phyloP scores from a whole-genome alignment of 1,140 invertebrate species.

The Gonioctena quinquepunctata region DNA sequence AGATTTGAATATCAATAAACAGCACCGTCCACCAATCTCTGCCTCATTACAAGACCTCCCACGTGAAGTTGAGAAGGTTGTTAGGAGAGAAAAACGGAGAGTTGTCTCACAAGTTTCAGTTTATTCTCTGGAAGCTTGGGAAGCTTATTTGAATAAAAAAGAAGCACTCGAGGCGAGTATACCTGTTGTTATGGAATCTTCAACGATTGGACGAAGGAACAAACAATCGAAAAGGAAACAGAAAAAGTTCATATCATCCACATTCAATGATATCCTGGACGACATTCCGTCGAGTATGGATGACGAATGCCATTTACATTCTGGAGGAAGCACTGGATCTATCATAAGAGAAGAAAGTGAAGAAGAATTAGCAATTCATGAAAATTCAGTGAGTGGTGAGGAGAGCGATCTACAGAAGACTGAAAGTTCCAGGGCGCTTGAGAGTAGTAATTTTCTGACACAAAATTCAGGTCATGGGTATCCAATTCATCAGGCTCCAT shows the following conservation, averaged over 20 bases:
- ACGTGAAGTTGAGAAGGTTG: neutral
- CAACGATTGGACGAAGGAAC: slow-evolving; percentile 20
- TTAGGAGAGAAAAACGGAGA: slow-evolving; percentile 24
- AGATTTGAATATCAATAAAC: neutral
- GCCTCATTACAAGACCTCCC: neutral
- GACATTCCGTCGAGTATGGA: too few relatives aligned
- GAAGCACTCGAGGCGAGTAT: slow-evolving; percentile 11
- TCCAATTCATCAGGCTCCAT: too few relatives aligned
- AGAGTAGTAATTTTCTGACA: too few relatives aligned
- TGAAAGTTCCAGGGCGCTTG: too few relatives aligned
- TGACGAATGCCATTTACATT: too few relatives aligned
- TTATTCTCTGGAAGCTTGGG: slow-evolving; percentile 32
- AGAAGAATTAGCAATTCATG: neutral
- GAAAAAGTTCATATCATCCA: slow-evolving; percentile 41
- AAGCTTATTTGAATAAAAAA: slow-evolving; percentile 30
- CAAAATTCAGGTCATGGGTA: too few relatives aligned
- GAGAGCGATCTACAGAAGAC: too few relatives aligned
- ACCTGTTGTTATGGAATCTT: neutral
- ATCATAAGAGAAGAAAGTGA: neutral
- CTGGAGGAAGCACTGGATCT: neutral
- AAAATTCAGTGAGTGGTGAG: too few relatives aligned
- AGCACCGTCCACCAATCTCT: neutral
- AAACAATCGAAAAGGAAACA: slow-evolving; percentile 18
- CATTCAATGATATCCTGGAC: slow-evolving; percentile 36
- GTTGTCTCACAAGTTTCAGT: slow-evolving; percentile 25